phyloP scores from a whole-genome alignment of 2,888 invertebrate genomes.

The Ernsta delagoae region DNA sequence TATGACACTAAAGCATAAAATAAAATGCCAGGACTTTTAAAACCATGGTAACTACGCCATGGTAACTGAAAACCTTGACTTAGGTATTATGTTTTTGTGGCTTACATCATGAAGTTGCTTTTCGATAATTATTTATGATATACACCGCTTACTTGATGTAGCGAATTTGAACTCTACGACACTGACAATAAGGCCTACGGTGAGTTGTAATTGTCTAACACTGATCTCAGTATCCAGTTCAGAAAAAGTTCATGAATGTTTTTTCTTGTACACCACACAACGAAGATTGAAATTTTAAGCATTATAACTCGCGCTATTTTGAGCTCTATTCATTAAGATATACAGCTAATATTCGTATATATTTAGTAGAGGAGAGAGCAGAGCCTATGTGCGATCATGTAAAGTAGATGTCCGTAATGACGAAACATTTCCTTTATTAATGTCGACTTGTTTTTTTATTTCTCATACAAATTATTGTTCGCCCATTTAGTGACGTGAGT shows the following conservation, averaged over 20 bases:
- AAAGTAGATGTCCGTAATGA: slow-evolving; percentile 13
- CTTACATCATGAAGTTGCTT: slow-evolving; percentile 28
- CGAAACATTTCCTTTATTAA: slow-evolving; percentile 17
- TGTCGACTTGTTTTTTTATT: slow-evolving; percentile 4
- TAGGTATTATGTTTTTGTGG: slow-evolving; percentile 52
- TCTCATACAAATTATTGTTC: slow-evolving; percentile 5
- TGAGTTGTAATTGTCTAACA: slow-evolving; percentile 10
- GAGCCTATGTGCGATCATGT: background rate
- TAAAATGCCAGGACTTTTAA: background rate
- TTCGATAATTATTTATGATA: slow-evolving; percentile 36
- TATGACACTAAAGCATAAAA: slow-evolving; percentile 6
- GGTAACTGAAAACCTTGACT: slow-evolving; percentile 49
- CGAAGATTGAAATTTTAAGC: background rate
- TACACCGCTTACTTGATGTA: background rate
- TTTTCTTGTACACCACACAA: slow-evolving; percentile 12
- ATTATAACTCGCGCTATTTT: background rate
- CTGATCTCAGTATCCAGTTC: slow-evolving; percentile 6
- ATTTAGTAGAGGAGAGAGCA: background rate
- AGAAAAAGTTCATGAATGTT: slow-evolving; percentile 27
- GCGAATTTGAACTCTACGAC: slow-evolving; percentile 13
- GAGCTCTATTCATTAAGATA: background rate
- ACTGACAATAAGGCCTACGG: background rate
- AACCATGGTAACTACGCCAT: slow-evolving; percentile 1
- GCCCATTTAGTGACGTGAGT: background rate
- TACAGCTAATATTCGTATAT: background rate